phyloP scores from a whole-genome alignment of 2,113 vertebrate species.

The Pantherophis guttatus region DNA sequence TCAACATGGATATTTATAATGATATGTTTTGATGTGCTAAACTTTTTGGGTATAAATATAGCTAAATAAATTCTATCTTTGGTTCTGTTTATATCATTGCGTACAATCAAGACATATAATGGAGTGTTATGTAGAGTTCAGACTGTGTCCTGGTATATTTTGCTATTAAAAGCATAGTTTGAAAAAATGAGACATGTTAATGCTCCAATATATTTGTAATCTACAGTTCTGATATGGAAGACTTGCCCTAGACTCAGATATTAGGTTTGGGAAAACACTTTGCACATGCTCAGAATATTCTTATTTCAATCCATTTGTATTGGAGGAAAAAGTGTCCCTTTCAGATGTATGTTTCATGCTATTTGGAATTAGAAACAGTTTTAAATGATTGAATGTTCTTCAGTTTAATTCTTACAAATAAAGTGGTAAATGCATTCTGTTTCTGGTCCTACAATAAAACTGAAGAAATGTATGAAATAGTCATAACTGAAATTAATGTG shows the following conservation, averaged over 20 bases:
- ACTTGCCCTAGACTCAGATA: background rate
- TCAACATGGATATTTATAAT: constrained; percentile 11
- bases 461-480: background rate
- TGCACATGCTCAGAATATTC: background rate
- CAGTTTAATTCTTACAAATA: background rate
- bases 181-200: constrained; percentile 4
- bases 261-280: background rate
- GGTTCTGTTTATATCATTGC: background rate
- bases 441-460: background rate
- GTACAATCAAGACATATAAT: constrained; percentile 27
- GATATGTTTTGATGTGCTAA: background rate
- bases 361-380: background rate
- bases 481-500: background rate
- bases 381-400: background rate
- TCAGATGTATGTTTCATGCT: background rate
- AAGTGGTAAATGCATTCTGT: background rate
- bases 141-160: background rate
- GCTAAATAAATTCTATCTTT: constrained; percentile 7
- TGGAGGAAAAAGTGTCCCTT: background rate
- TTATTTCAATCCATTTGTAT: background rate
- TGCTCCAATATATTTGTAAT: background rate
- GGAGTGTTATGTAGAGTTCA: constrained; percentile 25
- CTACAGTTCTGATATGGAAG: background rate
- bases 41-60: constrained; percentile 1
- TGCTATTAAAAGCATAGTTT: constrained; percentile 9